These are phyloP conservation scores for Tachycineta bicolor DNA, from an alignment of 2,113 vertebrate genomes.

Conservation along the genomic window DNA sequence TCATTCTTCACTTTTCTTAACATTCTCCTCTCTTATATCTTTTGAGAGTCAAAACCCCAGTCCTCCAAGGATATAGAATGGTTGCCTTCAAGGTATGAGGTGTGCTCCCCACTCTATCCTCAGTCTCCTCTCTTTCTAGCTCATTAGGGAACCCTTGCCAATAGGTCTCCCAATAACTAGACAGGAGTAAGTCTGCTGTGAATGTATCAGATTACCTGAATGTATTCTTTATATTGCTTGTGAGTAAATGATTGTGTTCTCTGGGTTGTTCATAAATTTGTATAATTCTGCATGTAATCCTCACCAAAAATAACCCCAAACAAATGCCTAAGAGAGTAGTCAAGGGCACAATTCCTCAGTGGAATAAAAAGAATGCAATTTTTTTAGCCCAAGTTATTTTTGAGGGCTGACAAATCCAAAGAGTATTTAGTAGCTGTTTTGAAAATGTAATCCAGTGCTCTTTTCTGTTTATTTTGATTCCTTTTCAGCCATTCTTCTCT, in stretches of 20 bases:
- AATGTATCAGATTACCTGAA: background rate
- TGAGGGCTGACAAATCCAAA: background rate
- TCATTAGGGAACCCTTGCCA: background rate
- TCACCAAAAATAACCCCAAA: background rate
- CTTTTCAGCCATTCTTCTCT: background rate
- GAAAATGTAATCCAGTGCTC: background rate
- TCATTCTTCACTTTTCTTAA: background rate
- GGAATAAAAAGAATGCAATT: background rate
- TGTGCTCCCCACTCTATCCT: background rate
- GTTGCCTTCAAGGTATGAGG: background rate
- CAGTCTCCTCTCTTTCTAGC: background rate
- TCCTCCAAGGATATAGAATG: background rate
- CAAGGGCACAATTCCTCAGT: background rate
- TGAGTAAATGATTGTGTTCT: background rate
- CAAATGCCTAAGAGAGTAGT: background rate
- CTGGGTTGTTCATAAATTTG: background rate
- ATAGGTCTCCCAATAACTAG: background rate
- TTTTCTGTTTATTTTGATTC: background rate
- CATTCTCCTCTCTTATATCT: background rate
- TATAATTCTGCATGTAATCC: background rate
- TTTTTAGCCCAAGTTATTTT: slow-evolving; percentile 3
- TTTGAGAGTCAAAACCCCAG: background rate
- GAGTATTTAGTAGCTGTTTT: background rate
- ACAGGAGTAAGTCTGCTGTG: background rate
- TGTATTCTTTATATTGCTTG: background rate